phyloP scores from a whole-genome alignment of 2,113 vertebrate genomes.

The Circaetus gallicus region DNA sequence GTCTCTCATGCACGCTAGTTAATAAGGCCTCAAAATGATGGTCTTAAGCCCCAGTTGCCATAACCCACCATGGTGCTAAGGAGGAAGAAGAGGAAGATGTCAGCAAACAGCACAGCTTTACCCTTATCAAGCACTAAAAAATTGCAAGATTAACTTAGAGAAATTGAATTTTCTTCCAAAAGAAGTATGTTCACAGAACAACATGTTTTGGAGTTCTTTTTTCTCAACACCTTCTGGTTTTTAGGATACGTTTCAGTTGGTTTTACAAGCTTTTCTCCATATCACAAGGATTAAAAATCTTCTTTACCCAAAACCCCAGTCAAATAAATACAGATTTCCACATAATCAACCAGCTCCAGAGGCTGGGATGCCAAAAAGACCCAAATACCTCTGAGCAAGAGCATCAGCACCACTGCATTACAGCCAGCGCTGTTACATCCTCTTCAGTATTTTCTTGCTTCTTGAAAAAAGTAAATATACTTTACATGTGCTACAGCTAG shows the following conservation, averaged over 20 bases:
- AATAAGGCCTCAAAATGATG: not conserved
- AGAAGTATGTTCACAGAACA: not conserved
- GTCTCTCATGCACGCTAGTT: not conserved
- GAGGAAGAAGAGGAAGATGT: not conserved
- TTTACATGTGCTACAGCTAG: slow-evolving; percentile 37
- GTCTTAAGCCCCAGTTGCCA: not conserved
- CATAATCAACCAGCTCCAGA: not conserved
- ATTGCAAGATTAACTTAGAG: not conserved
- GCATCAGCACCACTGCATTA: not conserved
- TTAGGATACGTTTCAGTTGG: not conserved
- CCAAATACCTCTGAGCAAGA: not conserved
- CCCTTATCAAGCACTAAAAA: not conserved
- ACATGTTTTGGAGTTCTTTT: not conserved
- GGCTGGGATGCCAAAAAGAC: not conserved
- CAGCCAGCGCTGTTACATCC: not conserved
- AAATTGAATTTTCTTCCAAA: not conserved
- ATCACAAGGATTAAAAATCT: not conserved
- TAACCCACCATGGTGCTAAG: not conserved
- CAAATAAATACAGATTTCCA: not conserved
- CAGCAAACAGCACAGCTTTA: not conserved
- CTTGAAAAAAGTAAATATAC: not conserved
- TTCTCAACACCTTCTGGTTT: not conserved
- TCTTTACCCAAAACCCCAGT: not conserved
- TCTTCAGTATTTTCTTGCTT: not conserved
- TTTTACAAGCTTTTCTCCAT: slow-evolving; percentile 11